phyloP scores from a whole-genome alignment of 2,888 invertebrate species.

The Junonia oenone region DNA sequence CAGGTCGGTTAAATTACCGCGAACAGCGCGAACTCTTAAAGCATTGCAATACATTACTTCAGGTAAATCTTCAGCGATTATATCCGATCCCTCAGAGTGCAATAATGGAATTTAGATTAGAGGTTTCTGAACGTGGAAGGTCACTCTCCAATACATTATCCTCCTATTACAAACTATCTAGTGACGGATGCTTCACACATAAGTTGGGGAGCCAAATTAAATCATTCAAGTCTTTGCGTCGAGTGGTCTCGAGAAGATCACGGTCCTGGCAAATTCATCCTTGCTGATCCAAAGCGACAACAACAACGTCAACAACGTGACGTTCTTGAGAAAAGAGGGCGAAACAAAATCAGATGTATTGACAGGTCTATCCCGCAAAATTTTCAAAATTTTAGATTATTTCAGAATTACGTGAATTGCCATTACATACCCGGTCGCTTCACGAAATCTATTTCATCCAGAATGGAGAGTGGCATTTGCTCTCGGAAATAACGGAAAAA shows the following conservation, averaged over 20 bases:
- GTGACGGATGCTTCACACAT: background rate
- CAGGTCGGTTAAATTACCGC: no score
- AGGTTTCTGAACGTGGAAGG: no score
- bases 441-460: slow-evolving; percentile 27
- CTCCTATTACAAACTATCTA: background rate
- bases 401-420: background rate
- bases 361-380: background rate
- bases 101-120: no score
- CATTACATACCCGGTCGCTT: background rate
- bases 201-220: background rate
- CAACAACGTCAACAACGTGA: background rate
- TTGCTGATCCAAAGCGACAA: background rate
- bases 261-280: background rate
- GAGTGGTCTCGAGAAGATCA: background rate
- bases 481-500: slow-evolving; percentile 8
- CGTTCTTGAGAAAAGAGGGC: background rate
- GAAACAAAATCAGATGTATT: background rate
- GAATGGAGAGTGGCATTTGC: slow-evolving; percentile 24
- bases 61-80: no score
- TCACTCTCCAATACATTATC: background rate
- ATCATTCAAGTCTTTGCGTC: background rate
- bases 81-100: no score
- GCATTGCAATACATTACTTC: no score
- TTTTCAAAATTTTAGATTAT: background rate
- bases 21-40: no score